Conservation (phyloP, 2,888 invertebrate genomes). For the Cyaniris semiargus region DNA sequence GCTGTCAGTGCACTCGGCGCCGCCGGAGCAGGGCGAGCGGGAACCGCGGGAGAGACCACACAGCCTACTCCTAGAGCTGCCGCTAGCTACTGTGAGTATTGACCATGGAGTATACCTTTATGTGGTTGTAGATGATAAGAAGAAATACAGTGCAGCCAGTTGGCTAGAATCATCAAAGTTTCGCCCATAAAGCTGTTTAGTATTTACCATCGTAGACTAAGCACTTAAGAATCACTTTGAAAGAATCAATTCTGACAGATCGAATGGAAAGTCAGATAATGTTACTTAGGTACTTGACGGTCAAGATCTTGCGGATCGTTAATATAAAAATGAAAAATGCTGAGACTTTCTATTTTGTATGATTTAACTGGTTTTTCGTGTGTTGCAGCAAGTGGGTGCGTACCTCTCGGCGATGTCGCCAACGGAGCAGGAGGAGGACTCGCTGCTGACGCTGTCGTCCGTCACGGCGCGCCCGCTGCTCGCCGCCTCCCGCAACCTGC, state of each 20-base stretch:
- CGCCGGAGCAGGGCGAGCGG: constrained; percentile 75
- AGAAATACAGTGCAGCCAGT: too few species aligned
- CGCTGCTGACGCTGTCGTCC: constrained; percentile 85
- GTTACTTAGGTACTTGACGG: too few species aligned
- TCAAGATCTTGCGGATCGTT: too few species aligned
- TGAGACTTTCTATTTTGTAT: too few species aligned
- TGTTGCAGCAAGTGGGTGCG: constrained; percentile 70
- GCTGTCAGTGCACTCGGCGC: constrained; percentile 85
- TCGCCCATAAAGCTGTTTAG: too few species aligned
- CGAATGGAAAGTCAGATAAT: too few species aligned
- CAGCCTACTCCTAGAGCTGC: constrained; percentile 66
- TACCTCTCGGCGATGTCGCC: constrained; percentile 75
- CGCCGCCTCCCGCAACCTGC: constrained; percentile 83
- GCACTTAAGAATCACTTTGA: too few species aligned
- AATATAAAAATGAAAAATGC: too few species aligned
- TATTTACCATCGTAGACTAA: too few species aligned
- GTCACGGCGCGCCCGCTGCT: constrained; percentile 86
- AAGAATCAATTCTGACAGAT: too few species aligned
- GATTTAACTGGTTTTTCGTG: neutral
- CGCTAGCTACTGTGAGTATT: constrained; percentile 48
- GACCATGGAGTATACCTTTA: neutral
- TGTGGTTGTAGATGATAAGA: neutral
- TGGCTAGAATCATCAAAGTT: too few species aligned
- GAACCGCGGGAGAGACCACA: constrained; percentile 68
- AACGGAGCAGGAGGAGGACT: constrained; percentile 86